Base-by-base conservation (phyloP, 1,140 invertebrate genomes). In the Eumaeus atala region DNA sequence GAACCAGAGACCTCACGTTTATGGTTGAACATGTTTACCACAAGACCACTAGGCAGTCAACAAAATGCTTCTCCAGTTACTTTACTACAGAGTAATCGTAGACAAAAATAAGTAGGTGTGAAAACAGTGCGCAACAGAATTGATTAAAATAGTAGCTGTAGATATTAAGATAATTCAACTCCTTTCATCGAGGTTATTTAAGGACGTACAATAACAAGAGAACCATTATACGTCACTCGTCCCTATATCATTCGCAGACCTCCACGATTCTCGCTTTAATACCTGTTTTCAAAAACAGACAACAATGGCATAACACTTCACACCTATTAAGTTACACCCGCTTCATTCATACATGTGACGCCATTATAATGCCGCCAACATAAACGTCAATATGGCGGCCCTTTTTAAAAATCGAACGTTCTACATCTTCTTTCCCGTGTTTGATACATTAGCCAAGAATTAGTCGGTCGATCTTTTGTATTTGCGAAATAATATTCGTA, bases 401-500 rank as follows among this genome's bases (percentile, higher is more conserved):
- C 71, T 83, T 81, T 28, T 74, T 64, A 74, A 74, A 80, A 72
- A 79, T 82, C 68, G 74, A 76, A 75, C 74, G 65, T 82, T 6
- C 77, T 84, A 75, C 73, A 84, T 85, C 80, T 77, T 80, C 71
- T 76, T 78, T 82, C 68, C 56, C 69, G 67, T n/a, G n/a, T 79
- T 77, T 84, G 82, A 84, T 82, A 72, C 67, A 85, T 83, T 82
- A 78, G 78, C 74, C 56, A 75, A 67, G 80, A 82, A 84, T 85
- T 84, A 80, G 78, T 62, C 70, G 72, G 77, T 64, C 70, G 60
- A 59, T 67, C 65, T 66, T 76, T 77, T 77, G 57, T 62, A 66
- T 47, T 56, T 54, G 57, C 52, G 59, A 62, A 66, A 72, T 72
- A 72, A 58, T 66, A 71, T 80, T 78, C 73, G 69, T 40, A 62